Evolutionary conservation across 2,888 invertebrate species (phyloP).

Genomic region (Pollenia amentaria): DNA sequence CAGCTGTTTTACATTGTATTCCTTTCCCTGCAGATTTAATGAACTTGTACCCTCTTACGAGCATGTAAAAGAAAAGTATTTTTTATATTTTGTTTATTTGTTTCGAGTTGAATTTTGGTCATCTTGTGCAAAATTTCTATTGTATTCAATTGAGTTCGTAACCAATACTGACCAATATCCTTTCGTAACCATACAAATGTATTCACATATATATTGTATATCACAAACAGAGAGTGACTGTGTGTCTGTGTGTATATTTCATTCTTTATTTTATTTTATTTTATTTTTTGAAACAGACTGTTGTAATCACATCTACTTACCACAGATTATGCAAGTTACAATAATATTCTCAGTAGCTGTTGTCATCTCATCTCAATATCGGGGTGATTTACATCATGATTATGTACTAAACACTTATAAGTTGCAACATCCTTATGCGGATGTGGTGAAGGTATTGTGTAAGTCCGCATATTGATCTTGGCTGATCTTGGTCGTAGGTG

Average conservation of each 20-base stretch:
- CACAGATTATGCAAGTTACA: constrained; percentile 82
- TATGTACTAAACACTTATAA: constrained; percentile 30
- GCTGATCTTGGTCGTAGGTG: constrained; percentile 74
- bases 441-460: not conserved
- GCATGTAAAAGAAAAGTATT: not conserved
- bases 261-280: not conserved
- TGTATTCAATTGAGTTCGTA: constrained; percentile 13
- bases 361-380: constrained; percentile 38
- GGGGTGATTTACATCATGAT: constrained; percentile 46
- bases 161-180: constrained; percentile 58
- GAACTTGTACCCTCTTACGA: constrained; percentile 13
- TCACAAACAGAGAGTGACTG: not conserved
- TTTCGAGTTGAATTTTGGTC: not conserved
- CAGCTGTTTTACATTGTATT: constrained; percentile 65
- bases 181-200: constrained; percentile 33
- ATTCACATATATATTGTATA: not conserved
- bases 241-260: not conserved
- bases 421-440: constrained; percentile 29
- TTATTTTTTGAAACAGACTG: constrained; percentile 76
- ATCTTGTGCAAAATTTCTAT: constrained; percentile 37
- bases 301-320: constrained; percentile 81
- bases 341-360: constrained; percentile 72
- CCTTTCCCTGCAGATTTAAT: constrained; percentile 48
- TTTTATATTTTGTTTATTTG: constrained; percentile 8
- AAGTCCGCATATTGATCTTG: not conserved